Evolutionary conservation across 2,113 vertebrate genomes (phyloP).

Genomic region (Hylia prasina): DNA sequence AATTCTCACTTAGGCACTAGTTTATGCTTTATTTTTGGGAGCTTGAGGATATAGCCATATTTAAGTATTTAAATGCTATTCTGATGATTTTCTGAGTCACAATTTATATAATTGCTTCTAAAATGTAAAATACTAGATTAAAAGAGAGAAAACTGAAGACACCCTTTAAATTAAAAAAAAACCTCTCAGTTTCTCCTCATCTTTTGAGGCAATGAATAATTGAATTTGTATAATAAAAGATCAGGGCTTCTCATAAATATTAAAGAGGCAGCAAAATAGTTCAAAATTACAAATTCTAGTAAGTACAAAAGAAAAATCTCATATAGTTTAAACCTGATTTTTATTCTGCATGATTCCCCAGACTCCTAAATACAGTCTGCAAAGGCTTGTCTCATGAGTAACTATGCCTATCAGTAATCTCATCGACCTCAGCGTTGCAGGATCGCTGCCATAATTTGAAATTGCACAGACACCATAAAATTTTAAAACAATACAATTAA

Average conservation of each 20-base stretch:
- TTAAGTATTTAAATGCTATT: not conserved
- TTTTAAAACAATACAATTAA: constrained; percentile 15
- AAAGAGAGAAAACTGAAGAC: not conserved
- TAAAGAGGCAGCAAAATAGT: not conserved
- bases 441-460: not conserved
- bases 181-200: not conserved
- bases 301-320: not conserved
- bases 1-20: not conserved
- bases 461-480: not conserved
- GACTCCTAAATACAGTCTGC: not conserved
- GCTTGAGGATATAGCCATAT: not conserved
- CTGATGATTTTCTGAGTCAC: not conserved
- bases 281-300: not conserved
- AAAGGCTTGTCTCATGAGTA: not conserved
- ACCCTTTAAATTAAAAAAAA: not conserved
- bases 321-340: not conserved
- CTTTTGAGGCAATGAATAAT: not conserved
- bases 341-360: not conserved
- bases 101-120: not conserved
- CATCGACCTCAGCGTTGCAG: not conserved
- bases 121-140: not conserved
- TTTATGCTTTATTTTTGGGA: not conserved
- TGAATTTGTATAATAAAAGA: not conserved
- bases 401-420: not conserved
- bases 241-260: not conserved